Percentiles rank a stretch among this genome's conserved stretches.
Evolutionary conservation across 2,888 invertebrate genomes (phyloP).

Genomic region (Gymnosoma rotundatum): DNA sequence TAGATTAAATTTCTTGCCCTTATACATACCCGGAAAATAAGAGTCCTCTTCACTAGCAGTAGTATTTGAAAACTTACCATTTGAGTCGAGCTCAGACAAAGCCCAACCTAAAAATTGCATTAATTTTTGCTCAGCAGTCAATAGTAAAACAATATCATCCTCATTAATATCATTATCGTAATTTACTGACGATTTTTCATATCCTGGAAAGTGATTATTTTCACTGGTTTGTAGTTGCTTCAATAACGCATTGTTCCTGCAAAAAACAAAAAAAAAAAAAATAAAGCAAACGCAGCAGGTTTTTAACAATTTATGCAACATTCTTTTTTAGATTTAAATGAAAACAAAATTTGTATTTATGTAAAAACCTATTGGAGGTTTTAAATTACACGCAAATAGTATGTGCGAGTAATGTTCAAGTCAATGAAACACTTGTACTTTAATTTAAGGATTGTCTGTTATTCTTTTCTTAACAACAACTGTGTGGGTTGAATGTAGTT

Average conservation of each 20-base stretch:
- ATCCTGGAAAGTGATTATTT: background rate
- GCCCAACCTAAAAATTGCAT: conserved; percentile 79
- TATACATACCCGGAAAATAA: conserved; percentile 77
- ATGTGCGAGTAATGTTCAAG: conserved; percentile 4
- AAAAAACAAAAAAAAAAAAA: background rate
- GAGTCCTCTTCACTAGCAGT: conserved; percentile 73
- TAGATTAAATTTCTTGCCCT: conserved; percentile 79
- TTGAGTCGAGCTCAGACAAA: conserved; percentile 77
- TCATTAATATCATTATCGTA: conserved; percentile 31
- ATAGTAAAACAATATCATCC: conserved; percentile 76
- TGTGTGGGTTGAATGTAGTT: conserved; percentile 60
- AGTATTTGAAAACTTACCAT: conserved; percentile 54
- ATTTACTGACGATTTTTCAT: background rate
- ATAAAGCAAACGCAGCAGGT: background rate
- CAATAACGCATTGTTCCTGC: conserved; percentile 50
- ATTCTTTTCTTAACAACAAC: conserved; percentile 4
- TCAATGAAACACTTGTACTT: conserved; percentile 58
- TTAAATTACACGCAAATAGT: conserved; percentile 38
- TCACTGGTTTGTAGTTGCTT: conserved; percentile 29
- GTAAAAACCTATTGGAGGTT: conserved; percentile 46
- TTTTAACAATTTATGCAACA: conserved; percentile 3
- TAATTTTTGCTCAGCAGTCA: conserved; percentile 79
- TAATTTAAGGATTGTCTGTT: conserved; percentile 61
- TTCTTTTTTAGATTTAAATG: background rate
- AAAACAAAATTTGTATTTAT: background rate